Evolutionary conservation across 2,113 vertebrate genomes (phyloP).

Genomic region (Pteronura brasiliensis): DNA sequence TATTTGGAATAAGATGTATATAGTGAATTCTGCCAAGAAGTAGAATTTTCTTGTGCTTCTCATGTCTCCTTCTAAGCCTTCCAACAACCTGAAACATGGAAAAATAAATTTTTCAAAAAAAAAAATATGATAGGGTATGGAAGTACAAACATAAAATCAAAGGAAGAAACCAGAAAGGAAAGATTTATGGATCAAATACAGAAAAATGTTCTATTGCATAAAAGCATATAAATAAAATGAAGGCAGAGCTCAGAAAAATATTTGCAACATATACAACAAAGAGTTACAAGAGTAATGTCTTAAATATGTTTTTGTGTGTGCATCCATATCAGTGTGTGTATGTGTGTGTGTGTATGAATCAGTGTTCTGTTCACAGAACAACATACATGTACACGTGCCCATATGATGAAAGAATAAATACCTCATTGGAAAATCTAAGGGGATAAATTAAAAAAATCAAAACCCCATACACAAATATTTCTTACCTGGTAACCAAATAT

Average conservation of each 20-base stretch:
- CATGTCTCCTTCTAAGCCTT: neutral
- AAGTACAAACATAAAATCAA: neutral
- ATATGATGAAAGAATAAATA: neutral
- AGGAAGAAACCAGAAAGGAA: neutral
- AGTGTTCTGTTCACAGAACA: neutral
- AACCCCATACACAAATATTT: neutral
- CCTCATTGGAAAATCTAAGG: neutral
- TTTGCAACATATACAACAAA: neutral
- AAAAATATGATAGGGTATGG: neutral
- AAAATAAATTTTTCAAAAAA: slow-evolving; percentile 20
- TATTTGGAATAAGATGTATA: slow-evolving; percentile 11
- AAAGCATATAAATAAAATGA: neutral
- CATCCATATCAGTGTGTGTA: neutral
- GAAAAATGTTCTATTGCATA: neutral
- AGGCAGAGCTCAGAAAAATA: neutral
- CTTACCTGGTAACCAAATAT: neutral
- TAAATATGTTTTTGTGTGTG: neutral
- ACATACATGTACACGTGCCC: neutral
- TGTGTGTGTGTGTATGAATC: neutral
- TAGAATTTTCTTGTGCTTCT: neutral
- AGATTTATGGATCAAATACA: neutral
- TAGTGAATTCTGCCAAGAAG: neutral
- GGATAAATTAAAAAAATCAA: neutral
- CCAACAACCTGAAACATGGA: neutral
- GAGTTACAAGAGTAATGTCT: neutral